Percentiles rank a stretch among this genome's conserved stretches.
Conservation (phyloP, 2,113 vertebrate genomes). For the Notarius quadriscutis region DNA sequence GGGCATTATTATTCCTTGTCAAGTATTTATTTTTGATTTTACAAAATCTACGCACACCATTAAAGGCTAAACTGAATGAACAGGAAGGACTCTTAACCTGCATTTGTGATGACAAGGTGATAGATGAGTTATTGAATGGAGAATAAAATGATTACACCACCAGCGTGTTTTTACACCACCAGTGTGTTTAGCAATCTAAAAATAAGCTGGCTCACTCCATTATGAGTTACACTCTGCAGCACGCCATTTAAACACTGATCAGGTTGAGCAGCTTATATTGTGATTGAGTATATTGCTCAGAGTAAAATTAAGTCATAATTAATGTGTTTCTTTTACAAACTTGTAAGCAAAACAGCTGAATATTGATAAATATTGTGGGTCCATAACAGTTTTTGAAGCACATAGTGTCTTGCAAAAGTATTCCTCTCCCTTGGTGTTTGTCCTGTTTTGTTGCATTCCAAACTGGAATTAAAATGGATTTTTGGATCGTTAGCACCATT, state of each 20-base stretch:
- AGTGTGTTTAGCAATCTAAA: neutral
- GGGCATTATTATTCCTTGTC: no score
- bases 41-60: neutral
- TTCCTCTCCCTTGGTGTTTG: no score
- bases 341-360: neutral
- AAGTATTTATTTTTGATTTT: neutral
- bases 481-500: no score
- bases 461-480: no score
- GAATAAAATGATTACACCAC: conserved; percentile 16
- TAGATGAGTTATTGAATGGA: conserved; percentile 18
- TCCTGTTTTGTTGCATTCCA: no score
- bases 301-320: neutral
- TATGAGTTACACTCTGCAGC: neutral
- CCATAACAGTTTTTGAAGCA: neutral
- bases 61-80: neutral
- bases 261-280: neutral
- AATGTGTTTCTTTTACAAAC: neutral
- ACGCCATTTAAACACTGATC: conserved; percentile 27
- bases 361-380: neutral
- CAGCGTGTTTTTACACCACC: neutral
- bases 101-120: neutral
- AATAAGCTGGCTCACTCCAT: conserved; percentile 7
- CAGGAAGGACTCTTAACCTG: neutral
- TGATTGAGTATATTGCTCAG: no score
- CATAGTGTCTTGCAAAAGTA: no score